phyloP scores from a whole-genome alignment of 2,113 vertebrate genomes.

The Urocolius indicus region DNA sequence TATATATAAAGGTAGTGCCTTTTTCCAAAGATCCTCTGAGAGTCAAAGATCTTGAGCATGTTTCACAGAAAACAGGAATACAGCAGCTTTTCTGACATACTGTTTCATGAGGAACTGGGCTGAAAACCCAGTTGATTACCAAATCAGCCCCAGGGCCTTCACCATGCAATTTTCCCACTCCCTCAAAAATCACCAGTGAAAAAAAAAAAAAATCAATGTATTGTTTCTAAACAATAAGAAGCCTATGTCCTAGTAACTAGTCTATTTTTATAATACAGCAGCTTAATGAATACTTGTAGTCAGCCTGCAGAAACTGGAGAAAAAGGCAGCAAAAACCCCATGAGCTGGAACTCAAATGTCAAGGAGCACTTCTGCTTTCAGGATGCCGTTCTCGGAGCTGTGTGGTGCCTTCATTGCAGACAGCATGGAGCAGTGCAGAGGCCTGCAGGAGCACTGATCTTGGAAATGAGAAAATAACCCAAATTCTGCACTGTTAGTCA shows the following conservation, averaged over 20 bases:
- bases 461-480: constrained; percentile 11
- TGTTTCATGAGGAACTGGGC: rapidly evolving
- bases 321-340: neutral
- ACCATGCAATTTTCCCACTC: neutral
- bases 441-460: neutral
- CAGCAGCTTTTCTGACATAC: neutral
- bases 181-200: neutral
- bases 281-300: neutral
- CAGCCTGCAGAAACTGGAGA: neutral
- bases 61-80: neutral
- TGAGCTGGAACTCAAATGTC: neutral
- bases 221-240: neutral
- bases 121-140: neutral
- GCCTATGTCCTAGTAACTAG: neutral
- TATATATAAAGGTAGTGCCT: neutral
- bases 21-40: neutral
- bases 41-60: neutral
- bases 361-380: neutral
- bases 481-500: neutral
- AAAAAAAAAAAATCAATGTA: neutral
- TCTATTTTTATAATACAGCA: neutral
- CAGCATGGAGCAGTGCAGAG: neutral
- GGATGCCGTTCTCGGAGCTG: neutral
- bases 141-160: neutral
- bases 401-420: neutral